Percentiles rank a stretch among this genome's conserved stretches.
Conservation (phyloP, 2,113 vertebrate genomes). For the Rhinichthys klamathensis region DNA sequence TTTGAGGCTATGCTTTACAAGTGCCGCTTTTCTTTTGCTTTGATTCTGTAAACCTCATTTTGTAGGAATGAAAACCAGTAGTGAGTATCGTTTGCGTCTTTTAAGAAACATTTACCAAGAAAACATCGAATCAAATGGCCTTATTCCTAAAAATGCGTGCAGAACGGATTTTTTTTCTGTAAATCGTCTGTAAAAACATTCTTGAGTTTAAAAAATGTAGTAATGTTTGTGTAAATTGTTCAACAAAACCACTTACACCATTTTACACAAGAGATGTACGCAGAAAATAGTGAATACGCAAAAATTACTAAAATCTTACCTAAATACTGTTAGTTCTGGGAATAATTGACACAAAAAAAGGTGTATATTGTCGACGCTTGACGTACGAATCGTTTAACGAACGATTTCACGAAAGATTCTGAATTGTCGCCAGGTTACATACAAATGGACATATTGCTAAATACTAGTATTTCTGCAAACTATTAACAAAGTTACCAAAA, state of each 20-base stretch:
- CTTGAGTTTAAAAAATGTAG: neutral
- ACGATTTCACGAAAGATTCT: neutral
- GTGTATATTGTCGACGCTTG: neutral
- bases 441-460: neutral
- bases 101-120: constrained; percentile 39
- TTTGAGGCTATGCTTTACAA: constrained; percentile 58
- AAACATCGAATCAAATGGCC: constrained; percentile 41
- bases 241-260: neutral
- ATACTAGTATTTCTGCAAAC: neutral
- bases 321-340: neutral
- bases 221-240: neutral
- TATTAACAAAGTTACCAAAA: neutral
- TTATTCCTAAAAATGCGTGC: neutral
- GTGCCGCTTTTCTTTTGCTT: constrained; percentile 61
- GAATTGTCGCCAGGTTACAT: neutral
- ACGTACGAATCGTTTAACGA: no score
- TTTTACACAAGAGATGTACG: neutral
- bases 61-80: constrained; percentile 40
- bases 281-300: neutral
- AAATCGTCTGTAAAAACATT: neutral
- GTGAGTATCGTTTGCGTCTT: constrained; percentile 21
- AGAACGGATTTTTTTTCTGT: neutral
- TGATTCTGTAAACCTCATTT: constrained; percentile 53
- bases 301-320: neutral
- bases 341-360: neutral